A percentile compares a stretch with the other conserved stretches of the same genome.
Evolutionary conservation across 2,113 vertebrate genomes (phyloP).

Genomic region (Zosterops borbonicus): DNA sequence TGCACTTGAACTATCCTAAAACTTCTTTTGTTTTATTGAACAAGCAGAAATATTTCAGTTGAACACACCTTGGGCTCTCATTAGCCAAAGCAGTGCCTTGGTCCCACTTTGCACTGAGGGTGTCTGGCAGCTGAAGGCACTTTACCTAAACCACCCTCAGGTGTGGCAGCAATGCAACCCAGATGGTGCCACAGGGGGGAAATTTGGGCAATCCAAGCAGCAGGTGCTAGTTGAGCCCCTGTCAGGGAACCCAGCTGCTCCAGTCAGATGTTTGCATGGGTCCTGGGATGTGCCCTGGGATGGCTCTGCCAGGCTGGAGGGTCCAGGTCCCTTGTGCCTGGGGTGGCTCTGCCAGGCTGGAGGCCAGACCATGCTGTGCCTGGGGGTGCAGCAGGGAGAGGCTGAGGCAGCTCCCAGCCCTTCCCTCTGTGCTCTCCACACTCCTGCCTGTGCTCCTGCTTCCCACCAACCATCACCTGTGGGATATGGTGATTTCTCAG

Average conservation of each 20-base stretch:
- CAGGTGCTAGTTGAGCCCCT: neutral
- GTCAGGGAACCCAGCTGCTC: neutral
- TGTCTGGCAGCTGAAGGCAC: neutral
- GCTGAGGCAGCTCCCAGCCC: neutral
- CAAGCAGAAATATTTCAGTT: neutral
- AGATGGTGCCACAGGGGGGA: accelerated
- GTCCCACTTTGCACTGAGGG: neutral
- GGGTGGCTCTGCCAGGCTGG: neutral
- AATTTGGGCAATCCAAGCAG: neutral
- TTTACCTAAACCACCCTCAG: neutral
- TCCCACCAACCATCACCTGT: accelerated
- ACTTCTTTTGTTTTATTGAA: neutral
- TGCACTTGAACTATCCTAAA: neutral
- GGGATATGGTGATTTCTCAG: neutral
- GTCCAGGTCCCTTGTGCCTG: no score
- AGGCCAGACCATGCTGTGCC: accelerated
- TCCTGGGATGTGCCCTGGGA: neutral
- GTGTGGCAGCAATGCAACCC: neutral
- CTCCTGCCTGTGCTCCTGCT: accelerated
- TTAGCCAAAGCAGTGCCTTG: neutral
- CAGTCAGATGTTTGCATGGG: accelerated
- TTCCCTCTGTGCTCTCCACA: neutral
- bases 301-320: neutral
- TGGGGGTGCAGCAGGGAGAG: neutral
- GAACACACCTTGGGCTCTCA: neutral